Evolutionary conservation across 2,888 invertebrate species (phyloP), one percentile per base, ranked within the genome.

Genomic region (Eristalinus aeneus): DNA sequence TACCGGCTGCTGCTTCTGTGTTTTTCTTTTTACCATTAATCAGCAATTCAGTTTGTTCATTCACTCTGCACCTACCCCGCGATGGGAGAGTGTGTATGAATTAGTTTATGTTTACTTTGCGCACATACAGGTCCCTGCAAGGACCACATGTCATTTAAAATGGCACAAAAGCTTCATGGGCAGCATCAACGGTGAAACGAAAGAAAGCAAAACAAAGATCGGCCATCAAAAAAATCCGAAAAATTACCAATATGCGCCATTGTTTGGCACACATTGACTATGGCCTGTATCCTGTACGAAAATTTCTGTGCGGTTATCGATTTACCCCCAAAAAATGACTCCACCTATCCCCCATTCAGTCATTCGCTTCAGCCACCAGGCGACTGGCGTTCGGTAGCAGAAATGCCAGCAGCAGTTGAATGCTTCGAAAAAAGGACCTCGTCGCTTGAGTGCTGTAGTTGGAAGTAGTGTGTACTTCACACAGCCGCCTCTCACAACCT

Each of bases 251-350:
- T 64, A 65, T 68, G 61, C 67, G 68, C 73, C 76, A 85, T 85
- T 81, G 85, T 80, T 81, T 85, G 85, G 80, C 85, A 86, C 77
- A 86, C 82, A 86, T 86, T 74, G 69, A 65, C 77, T 78, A 76
- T 78, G 54, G 54, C 60, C 36, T 72, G 60, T 61, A 68, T 54
- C 22, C 58, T 31, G 31, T 36, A 56, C 46, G 23, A 46, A 74
- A 60, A 36, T 77, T 81, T 77, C 69, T 82, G 81, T 82, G 77
- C 56, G 82, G 78, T 83, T 87, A 87, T 87, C 75, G 87, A 87
- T 87, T 87, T 79, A 61, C 72, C 74, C 75, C 27, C 27, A 61
- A 87, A 87, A 87, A 87, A 75, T 60, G 63, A 71, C 53, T 68
- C 39, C 36, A 65, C 46, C 67, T 75, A 36, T 56, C 46, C 46